phyloP scores from a whole-genome alignment of 1,140 invertebrate species.

The Lordiphosa stackelbergi region DNA sequence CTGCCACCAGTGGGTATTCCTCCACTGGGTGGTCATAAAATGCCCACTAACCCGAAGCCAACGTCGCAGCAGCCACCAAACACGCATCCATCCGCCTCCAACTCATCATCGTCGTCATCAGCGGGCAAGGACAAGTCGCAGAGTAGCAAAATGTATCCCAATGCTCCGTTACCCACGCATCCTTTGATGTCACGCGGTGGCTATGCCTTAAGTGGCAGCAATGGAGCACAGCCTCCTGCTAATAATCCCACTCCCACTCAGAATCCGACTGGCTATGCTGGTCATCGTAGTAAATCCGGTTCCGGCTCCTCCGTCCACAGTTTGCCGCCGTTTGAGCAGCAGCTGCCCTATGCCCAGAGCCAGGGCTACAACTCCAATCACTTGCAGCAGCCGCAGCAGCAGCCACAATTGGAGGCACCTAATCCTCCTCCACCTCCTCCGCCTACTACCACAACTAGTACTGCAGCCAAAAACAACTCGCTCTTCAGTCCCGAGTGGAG shows the following conservation, averaged over 20 bases:
- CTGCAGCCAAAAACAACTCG: slow-evolving; percentile 48
- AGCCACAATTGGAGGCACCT: background rate
- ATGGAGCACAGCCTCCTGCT: slow-evolving; percentile 27
- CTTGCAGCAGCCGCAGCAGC: slow-evolving; percentile 27
- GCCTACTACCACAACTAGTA: slow-evolving; percentile 24
- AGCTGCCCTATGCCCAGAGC: slow-evolving; percentile 56
- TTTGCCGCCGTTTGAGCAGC: slow-evolving; percentile 59
- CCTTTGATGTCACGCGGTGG: slow-evolving; percentile 57
- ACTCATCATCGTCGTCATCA: slow-evolving; percentile 25
- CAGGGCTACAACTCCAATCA: slow-evolving; percentile 57
- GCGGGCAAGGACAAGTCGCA: slow-evolving; percentile 43
- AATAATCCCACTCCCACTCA: too few relatives aligned
- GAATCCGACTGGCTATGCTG: slow-evolving; percentile 28
- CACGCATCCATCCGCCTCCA: slow-evolving; percentile 35
- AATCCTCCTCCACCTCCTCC: slow-evolving; percentile 3
- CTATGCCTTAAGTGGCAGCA: slow-evolving; percentile 20
- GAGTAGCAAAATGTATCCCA: slow-evolving; percentile 61
- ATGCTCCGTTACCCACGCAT: slow-evolving; percentile 47
- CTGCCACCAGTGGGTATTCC: slow-evolving; percentile 51
- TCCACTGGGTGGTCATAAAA: slow-evolving; percentile 52
- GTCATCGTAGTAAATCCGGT: slow-evolving; percentile 63
- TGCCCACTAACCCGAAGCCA: slow-evolving; percentile 49
- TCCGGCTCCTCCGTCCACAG: slow-evolving; percentile 64
- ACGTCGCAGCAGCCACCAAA: slow-evolving; percentile 36
- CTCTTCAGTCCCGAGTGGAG: slow-evolving; percentile 74